Base-by-base conservation (phyloP, 2,888 invertebrate genomes). In the Diabrotica balteata region DNA sequence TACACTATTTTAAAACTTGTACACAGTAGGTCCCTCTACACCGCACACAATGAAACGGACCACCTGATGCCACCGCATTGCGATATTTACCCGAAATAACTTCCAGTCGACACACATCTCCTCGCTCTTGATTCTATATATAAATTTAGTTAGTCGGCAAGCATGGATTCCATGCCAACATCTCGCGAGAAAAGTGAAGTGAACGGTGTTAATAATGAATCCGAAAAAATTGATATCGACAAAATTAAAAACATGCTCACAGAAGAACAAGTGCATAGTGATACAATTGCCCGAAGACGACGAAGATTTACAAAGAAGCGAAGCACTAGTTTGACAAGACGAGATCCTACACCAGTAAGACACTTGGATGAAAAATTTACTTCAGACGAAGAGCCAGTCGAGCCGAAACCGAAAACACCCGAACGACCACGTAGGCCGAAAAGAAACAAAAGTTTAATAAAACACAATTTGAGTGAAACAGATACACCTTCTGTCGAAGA, bases 271-370 rank as follows among this genome's bases (percentile, higher is more conserved):
- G 84, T 84, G 70, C 84, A 87, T 71, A 84, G 83, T 79, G 87
- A 88, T 79, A 85, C 87, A 17, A 84, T 89, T 62, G 84, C 85
- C 51, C 86, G 89, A 64, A 89, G 89, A 75, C 86, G 90, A 58
- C 86, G 91, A 70, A 89, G 88, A 72, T 82, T 89, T 52, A 87
- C 88, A 0, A 88, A 88, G 77, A 88, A 87, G 71, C 85, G 88
- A 78, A 84, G 85, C 66, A 83, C 84, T 65, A 84, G 84, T 43
- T 80, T 87, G 42, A 86, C 86, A 43, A 85, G 86, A 63, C 88
- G 91, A 73, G 91, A 91, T 68, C 88, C 89, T 58, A 89, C 90
- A 8, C 90, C 91, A 47, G 86, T 87, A 11, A 86, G 88, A 55
- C 86, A 87, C 64, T 59, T 72, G 7, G 73, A 76, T 50, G 77